Evolutionary conservation across 2,113 vertebrate species (phyloP), one percentile per base, ranked within the genome.

Genomic region (Riparia riparia): DNA sequence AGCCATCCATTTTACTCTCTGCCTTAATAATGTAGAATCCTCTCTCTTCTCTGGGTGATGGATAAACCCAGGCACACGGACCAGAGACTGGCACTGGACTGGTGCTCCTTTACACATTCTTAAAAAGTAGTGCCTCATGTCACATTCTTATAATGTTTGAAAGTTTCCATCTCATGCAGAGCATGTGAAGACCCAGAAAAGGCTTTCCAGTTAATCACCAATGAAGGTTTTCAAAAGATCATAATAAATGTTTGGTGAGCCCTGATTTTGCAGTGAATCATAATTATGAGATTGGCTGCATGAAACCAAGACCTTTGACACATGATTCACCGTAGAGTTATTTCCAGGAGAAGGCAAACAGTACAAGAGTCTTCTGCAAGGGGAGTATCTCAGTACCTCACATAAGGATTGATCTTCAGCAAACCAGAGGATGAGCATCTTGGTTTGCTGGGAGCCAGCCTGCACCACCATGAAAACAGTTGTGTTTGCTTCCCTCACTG

Each of bases 401-500:
- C 80, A 91, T 76, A 90, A 77, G 92, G 80, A 60, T 5, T 25
- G 90, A 92, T 57, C 50, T 85, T 89, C 68, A 86, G 65, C 53
- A 93, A 89, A 70, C 21, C 53, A 91, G 47, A 81, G 80, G 41
- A 92, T 0, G 18, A 76, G 61, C 18, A 39, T 42, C 41, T 71
- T 32, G 49, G n/a, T 79, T 69, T 31, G 22, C 53, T 2, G 10
- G 72, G 47, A 63, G 51, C 41, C 76, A 64, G 92, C 5, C 53
- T 69, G 20, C 1, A 21, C 73, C 72, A 42, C 53, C 92, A 90
- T 10, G 34, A 89, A 83, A 86, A 86, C 80, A 92, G 69, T 71
- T 78, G 60, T 68, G 76, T 86, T 96, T 94, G 60, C 90, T 84
- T 96, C 37, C 83, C 80, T 32, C n/a, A 13, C 69, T 81, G 86